A percentile compares a stretch with the other conserved stretches of the same genome.
Conservation (phyloP, 2,113 vertebrate genomes). For the Perca flavescens region DNA sequence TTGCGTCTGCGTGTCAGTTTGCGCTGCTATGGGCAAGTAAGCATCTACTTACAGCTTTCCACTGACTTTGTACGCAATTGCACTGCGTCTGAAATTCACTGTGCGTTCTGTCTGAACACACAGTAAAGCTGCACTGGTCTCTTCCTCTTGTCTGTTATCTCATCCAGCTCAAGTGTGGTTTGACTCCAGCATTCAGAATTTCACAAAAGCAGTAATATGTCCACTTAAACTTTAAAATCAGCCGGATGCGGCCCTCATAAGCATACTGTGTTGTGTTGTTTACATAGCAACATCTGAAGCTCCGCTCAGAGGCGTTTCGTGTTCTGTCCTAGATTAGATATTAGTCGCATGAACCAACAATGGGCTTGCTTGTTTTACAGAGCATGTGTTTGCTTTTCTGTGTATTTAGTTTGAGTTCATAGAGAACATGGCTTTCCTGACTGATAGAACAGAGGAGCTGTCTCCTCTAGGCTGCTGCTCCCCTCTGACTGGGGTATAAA, state of each 20-base stretch:
- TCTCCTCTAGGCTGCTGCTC: not conserved
- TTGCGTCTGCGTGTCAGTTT: not conserved
- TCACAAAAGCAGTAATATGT: not conserved
- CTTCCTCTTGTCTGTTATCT: not conserved
- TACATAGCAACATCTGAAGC: not conserved
- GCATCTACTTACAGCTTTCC: not conserved
- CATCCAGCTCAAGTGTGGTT: not conserved
- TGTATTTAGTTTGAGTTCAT: constrained; percentile 7
- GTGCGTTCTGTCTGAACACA: not conserved
- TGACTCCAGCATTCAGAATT: not conserved
- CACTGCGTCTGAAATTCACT: not conserved
- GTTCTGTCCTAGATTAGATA: not conserved
- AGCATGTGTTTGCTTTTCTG: not conserved
- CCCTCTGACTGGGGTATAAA: not conserved
- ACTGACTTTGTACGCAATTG: not conserved
- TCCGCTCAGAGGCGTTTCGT: not conserved
- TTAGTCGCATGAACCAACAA: constrained; percentile 6
- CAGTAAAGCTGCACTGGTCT: not conserved
- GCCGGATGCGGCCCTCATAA: not conserved
- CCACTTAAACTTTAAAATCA: not conserved
- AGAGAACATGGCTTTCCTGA: not conserved
- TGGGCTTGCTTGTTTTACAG: constrained; percentile 4
- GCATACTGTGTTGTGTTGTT: not conserved
- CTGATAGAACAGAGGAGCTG: not conserved
- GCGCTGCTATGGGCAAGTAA: not conserved